Conservation (phyloP, 2,113 vertebrate genomes). For the Macaca mulatta region DNA sequence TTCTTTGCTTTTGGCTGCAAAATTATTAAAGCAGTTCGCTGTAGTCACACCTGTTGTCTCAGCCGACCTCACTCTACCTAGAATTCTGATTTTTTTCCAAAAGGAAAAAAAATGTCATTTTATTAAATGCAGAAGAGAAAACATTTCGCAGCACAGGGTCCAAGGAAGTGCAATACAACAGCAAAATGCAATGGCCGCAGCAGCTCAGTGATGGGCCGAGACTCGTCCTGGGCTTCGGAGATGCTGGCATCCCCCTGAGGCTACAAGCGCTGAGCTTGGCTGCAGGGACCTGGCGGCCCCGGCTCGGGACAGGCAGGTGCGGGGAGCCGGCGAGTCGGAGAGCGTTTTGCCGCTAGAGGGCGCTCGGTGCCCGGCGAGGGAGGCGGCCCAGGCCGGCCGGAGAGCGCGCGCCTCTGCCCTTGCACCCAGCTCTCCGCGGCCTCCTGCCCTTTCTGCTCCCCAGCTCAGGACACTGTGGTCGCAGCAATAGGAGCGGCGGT, state of each 20-base stretch:
- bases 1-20: neutral
- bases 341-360: conserved; percentile 1
- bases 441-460: no score
- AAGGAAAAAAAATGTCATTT: neutral
- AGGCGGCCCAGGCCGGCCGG: neutral
- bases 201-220: rapidly evolving
- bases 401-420: neutral
- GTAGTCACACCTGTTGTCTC: neutral
- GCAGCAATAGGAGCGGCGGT: rapidly evolving
- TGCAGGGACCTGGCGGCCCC: rapidly evolving
- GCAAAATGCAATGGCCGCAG: neutral
- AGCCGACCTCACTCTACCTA: neutral
- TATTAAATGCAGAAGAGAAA: neutral
- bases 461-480: neutral
- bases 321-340: no score
- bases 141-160: neutral
- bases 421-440: neutral
- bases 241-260: rapidly evolving
- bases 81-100: neutral
- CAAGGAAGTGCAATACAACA: neutral
- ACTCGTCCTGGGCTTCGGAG: rapidly evolving
- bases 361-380: neutral
- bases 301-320: neutral
- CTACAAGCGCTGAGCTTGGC: neutral
- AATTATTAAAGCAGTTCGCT: neutral